A percentile compares a stretch with the other conserved stretches of the same genome.
Conservation (phyloP, 1,140 invertebrate genomes). For the Drosophila watanabei region DNA sequence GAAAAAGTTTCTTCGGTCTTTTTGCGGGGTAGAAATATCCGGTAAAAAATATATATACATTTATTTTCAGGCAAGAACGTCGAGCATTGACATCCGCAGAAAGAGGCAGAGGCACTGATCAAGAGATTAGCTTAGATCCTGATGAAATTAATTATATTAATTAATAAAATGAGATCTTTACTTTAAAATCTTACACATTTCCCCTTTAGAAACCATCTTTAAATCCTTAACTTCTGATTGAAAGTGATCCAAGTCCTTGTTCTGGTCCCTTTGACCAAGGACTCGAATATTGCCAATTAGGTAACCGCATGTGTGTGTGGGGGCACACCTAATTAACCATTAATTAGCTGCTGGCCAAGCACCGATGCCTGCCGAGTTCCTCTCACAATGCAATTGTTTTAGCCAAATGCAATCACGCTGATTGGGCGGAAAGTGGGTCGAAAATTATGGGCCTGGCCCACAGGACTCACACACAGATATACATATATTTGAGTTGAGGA, state of each 20-base stretch:
- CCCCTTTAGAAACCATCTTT: neutral
- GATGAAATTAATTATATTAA: neutral
- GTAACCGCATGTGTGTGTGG: neutral
- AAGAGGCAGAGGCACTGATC: constrained; percentile 18
- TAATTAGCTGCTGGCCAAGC: constrained; percentile 49
- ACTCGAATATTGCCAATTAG: constrained; percentile 6
- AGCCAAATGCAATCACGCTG: neutral
- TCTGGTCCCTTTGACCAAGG: neutral
- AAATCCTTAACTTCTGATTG: neutral
- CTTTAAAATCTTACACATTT: neutral
- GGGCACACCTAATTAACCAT: constrained; percentile 48
- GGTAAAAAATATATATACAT: constrained; percentile 21
- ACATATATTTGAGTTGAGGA: constrained; percentile 6
- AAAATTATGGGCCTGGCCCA: neutral
- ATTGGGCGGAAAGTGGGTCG: neutral
- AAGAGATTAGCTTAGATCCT: neutral
- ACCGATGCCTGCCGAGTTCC: neutral
- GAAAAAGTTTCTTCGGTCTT: constrained; percentile 70
- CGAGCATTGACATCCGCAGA: constrained; percentile 35
- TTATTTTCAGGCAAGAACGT: neutral
- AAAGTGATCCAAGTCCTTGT: neutral
- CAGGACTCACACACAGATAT: neutral
- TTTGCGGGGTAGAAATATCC: constrained; percentile 7
- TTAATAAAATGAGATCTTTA: too few relatives aligned
- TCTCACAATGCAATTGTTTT: constrained; percentile 20